Conservation (phyloP, 2,797 vertebrate species). For the Myotis daubentonii region DNA sequence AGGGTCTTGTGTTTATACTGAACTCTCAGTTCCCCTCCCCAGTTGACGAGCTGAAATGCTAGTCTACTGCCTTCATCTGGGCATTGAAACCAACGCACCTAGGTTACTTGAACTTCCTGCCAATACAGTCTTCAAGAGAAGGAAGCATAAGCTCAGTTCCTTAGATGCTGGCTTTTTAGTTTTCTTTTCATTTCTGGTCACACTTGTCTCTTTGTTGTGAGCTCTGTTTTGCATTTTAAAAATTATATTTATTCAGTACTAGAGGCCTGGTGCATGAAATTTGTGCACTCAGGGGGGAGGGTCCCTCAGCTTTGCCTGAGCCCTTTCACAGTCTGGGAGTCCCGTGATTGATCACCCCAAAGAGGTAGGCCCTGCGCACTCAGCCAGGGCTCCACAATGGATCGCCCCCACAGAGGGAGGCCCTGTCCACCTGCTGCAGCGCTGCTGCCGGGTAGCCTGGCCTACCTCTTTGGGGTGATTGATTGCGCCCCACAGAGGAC, state of each 20-base stretch:
- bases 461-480: no score
- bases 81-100: neutral
- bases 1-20: neutral
- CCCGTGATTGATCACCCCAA: no score
- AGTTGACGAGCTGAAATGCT: neutral
- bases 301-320: no score
- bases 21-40: neutral
- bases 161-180: neutral
- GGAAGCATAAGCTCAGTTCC: neutral
- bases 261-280: no score
- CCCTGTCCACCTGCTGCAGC: no score
- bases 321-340: no score
- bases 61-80: neutral
- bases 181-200: neutral
- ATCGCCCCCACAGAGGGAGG: no score
- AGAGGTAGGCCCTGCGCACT: no score
- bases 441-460: no score
- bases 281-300: no score
- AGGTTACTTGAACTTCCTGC: neutral
- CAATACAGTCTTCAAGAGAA: neutral
- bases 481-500: no score
- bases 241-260: neutral
- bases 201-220: neutral
- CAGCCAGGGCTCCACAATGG: no score
- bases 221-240: neutral